These are phyloP conservation scores for Cheilosia urbana DNA, from an alignment of 2,888 invertebrate species.

Conservation along the genomic window DNA sequence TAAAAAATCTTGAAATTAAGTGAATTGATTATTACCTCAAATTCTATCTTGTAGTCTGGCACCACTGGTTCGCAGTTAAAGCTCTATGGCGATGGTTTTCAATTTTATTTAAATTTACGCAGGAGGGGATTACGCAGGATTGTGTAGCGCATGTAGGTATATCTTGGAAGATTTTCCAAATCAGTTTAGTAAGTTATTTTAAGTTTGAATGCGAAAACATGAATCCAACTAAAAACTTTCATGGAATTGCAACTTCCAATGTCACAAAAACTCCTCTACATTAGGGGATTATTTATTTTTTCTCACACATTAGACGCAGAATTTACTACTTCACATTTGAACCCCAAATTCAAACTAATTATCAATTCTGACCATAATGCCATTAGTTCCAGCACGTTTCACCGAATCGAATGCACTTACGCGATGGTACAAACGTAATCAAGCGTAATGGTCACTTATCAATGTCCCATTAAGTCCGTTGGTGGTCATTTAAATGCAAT, in stretches of 20 bases:
- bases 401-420: constrained; percentile 18
- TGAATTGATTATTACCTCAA: no score
- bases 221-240: no score
- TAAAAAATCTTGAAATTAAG: no score
- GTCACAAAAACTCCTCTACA: neutral
- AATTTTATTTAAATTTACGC: neutral
- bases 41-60: no score
- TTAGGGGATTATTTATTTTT: constrained; percentile 11
- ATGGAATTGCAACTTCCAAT: neutral
- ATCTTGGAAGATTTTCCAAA: no score
- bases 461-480: constrained; percentile 25
- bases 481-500: constrained; percentile 56
- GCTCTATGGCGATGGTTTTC: neutral
- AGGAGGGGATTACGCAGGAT: neutral
- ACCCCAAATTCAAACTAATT: constrained; percentile 35
- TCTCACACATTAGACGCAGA: constrained; percentile 19
- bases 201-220: no score
- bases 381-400: constrained; percentile 10
- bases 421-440: constrained; percentile 19
- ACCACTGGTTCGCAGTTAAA: no score
- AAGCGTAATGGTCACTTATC: constrained; percentile 33
- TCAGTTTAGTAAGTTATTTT: no score
- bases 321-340: neutral
- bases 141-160: no score
- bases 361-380: constrained; percentile 17